Evolutionary conservation across 2,113 vertebrate species (phyloP).

Genomic region (Platysteira castanea): DNA sequence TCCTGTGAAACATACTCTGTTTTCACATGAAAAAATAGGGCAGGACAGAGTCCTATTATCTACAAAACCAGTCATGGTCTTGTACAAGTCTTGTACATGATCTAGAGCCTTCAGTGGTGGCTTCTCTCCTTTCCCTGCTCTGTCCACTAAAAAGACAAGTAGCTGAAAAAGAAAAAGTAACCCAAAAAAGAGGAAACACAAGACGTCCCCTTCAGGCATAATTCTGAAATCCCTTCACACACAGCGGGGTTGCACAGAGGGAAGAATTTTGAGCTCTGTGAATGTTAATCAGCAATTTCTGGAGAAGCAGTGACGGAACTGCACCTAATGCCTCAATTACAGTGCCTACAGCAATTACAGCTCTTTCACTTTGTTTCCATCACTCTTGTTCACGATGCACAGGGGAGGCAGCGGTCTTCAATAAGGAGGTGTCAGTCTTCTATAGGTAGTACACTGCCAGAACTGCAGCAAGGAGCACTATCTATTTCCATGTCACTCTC

Average conservation of each 20-base stretch:
- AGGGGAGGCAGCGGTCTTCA: not conserved
- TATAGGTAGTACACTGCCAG: accelerated
- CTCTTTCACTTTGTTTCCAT: not conserved
- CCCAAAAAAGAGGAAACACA: not conserved
- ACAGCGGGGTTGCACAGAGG: not conserved
- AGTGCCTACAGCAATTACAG: not conserved
- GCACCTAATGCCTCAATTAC: not conserved
- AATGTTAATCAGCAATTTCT: not conserved
- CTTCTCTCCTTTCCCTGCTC: not conserved
- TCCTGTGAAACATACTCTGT: not conserved
- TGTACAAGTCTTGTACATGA: not conserved
- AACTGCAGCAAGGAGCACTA: not conserved
- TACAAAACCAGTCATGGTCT: not conserved
- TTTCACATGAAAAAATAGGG: constrained; percentile 9
- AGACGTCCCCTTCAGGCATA: not conserved
- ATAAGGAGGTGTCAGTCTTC: not conserved
- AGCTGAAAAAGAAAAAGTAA: not conserved
- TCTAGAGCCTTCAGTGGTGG: not conserved
- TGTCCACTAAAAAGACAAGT: not conserved
- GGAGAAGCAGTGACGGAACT: not conserved
- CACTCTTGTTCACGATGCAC: not conserved
- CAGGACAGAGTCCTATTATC: not conserved
- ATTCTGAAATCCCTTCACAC: not conserved
- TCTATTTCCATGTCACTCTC: not conserved
- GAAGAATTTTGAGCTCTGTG: not conserved